Conservation (phyloP, 2,113 vertebrate species). For the Serinus canaria region DNA sequence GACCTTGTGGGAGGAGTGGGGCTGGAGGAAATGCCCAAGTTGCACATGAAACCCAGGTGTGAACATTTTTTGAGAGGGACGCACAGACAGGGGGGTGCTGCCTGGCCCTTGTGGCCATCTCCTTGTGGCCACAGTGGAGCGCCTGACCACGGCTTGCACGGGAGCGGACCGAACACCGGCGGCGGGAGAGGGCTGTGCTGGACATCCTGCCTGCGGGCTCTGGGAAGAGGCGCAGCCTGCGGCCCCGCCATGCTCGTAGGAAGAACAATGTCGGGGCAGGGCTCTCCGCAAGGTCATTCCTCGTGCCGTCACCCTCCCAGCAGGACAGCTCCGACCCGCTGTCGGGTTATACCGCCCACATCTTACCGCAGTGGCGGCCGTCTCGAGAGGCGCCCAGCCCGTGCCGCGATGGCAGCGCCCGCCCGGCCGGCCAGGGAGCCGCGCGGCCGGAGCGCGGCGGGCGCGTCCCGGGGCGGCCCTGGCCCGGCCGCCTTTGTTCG, state of each 20-base stretch:
- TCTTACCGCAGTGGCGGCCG: not conserved
- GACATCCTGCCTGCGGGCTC: not conserved
- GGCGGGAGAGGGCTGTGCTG: not conserved
- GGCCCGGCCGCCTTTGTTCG: no score
- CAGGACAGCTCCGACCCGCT: not conserved
- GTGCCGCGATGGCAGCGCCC: not conserved
- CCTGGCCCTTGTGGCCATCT: not conserved
- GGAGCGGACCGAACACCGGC: not conserved
- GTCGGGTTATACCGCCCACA: not conserved
- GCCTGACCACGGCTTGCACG: accelerated
- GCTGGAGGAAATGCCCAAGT: not conserved
- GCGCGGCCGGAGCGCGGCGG: no score
- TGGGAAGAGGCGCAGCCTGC: accelerated
- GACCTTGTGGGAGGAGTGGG: not conserved
- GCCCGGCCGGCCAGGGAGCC: no score
- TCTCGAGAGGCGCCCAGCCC: not conserved
- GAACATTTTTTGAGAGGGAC: not conserved
- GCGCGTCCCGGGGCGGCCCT: no score
- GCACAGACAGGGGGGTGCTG: not conserved
- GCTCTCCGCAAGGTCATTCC: not conserved
- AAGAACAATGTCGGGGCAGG: not conserved
- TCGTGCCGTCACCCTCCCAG: not conserved
- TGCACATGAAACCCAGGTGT: not conserved
- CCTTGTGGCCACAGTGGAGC: not conserved
- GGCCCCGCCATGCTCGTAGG: not conserved